Evolutionary conservation across 30 jellyfish, hydroid and myxozoan species (phyloP).

Genomic region (Aurelia aurita complex sp. Pacific): DNA sequence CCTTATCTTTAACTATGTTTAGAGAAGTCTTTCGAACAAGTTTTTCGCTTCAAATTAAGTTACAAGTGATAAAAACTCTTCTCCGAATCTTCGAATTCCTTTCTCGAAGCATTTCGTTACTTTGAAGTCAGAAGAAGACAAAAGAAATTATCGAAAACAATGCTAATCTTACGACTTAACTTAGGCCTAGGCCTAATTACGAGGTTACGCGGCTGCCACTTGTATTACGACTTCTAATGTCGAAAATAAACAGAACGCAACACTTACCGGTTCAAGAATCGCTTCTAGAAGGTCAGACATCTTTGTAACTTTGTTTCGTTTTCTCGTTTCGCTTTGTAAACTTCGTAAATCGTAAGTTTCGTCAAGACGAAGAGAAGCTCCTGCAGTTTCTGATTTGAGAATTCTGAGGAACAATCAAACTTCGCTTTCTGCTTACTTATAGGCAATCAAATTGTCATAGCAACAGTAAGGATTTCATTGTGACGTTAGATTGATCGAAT

Average conservation of each 20-base stretch:
- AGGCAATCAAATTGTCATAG: constrained; percentile 7
- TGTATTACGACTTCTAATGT: too few species aligned
- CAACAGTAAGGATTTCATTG: constrained; percentile 36
- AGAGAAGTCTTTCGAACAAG: too few species aligned
- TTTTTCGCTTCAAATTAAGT: too few species aligned
- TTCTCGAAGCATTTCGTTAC: too few species aligned
- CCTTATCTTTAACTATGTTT: too few species aligned
- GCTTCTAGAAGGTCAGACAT: constrained; percentile 27
- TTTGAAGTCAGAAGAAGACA: too few species aligned
- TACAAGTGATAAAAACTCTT: too few species aligned
- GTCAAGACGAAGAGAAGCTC: constrained; percentile 40
- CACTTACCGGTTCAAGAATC: constrained; percentile 21
- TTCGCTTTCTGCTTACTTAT: neutral
- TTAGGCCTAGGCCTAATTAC: neutral
- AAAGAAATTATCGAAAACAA: too few species aligned
- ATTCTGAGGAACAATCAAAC: constrained; percentile 22
- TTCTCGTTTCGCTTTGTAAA: neutral
- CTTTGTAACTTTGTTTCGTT: neutral
- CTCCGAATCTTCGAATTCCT: too few species aligned
- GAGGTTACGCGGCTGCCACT: neutral
- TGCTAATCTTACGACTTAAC: too few species aligned
- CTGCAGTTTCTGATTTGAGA: constrained; percentile 18
- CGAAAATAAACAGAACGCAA: neutral
- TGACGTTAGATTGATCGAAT: constrained; percentile 30
- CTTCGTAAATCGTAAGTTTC: neutral